These are phyloP conservation scores for Dinocampus coccinellae DNA, from an alignment of 2,888 invertebrate species.

Conservation along the genomic window DNA sequence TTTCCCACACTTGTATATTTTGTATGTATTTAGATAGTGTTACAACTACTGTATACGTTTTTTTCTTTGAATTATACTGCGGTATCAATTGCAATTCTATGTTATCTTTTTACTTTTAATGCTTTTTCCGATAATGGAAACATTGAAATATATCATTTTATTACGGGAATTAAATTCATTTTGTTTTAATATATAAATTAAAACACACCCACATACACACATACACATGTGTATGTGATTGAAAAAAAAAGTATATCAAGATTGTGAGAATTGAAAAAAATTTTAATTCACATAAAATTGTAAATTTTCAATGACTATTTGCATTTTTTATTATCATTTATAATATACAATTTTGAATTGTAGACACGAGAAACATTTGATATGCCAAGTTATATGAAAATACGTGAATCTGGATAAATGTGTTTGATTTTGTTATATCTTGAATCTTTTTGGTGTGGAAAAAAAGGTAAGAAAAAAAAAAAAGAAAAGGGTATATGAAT, in stretches of 20 bases:
- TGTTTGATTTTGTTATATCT: slow-evolving; percentile 14
- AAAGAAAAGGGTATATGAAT: background rate
- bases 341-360: too few relatives aligned
- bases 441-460: slow-evolving; percentile 27
- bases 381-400: background rate
- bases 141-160: background rate
- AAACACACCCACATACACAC: too few relatives aligned
- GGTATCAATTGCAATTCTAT: too few relatives aligned
- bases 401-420: background rate
- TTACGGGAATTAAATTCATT: background rate
- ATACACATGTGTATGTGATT: too few relatives aligned
- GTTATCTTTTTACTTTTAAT: background rate
- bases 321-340: too few relatives aligned
- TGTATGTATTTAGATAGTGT: background rate
- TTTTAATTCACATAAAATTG: too few relatives aligned
- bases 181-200: background rate
- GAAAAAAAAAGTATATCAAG: too few relatives aligned
- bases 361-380: background rate
- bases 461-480: slow-evolving; percentile 10
- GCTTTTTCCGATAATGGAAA: background rate
- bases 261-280: too few relatives aligned
- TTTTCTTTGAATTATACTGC: too few relatives aligned
- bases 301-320: too few relatives aligned
- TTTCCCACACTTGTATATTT: background rate
- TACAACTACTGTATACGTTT: background rate